Evolutionary conservation across 2,888 invertebrate species (phyloP), one percentile per base, ranked within the genome.

Genomic region (Rhopalosiphum nymphaeae): DNA sequence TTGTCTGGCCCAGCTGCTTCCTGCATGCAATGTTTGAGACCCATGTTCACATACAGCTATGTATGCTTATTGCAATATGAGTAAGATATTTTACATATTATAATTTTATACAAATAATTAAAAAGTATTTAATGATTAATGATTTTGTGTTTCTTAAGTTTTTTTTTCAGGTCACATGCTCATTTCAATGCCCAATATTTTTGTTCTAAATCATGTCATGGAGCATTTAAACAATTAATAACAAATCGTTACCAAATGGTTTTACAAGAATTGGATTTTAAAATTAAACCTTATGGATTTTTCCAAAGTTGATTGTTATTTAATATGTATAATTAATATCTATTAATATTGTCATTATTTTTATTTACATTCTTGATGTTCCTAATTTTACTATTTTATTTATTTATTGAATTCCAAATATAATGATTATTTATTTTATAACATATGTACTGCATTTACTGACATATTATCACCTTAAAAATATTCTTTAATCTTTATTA

Each of bases 11-110:
- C 93, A 46, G 90, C 90, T n/a, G 85, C 93, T 61, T 61, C 85
- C 29, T 94, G 93, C n/a, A 94, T 94, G 93, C 90, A 90, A 61
- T 94, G 93, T 42, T 36, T 42, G 25, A 94, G 93, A 49, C 93
- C 90, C 1, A 36, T 94, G 61, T 94, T 94, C 36, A 94, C 89
- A 36, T 94, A 86, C 49, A 90, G 46, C 29, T 94, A 86, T n/a
- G 61, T 94, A 7, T 94, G 90, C 61, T 90, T 94, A 61, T 61
- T 42, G n/a, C 49, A 61, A 49, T 25, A 86, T 9, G 90, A 29
- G 93, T 94, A 57, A 90, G 90, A 36, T 1, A 49, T 53, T 78
- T 46, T 44, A 42, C 5, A 56, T 36, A 57, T 29, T 36, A 29
- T 36, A 11, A 78, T 78, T 78, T 36, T n/a, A n/a, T 46, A 87